phyloP scores from a whole-genome alignment of 2,888 invertebrate species.

The Drosophila trichaetosa region DNA sequence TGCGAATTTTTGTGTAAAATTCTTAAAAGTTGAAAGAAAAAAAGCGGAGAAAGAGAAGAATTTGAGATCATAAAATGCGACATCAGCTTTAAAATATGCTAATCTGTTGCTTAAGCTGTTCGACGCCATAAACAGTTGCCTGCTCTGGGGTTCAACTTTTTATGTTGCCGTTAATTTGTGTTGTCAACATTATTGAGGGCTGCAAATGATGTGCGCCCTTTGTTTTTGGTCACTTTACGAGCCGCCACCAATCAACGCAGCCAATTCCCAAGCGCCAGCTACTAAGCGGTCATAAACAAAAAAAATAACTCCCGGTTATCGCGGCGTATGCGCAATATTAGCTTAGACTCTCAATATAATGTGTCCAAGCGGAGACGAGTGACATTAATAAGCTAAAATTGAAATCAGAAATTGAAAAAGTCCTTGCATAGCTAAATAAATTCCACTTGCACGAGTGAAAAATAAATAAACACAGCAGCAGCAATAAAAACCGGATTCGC shows the following conservation, averaged over 20 bases:
- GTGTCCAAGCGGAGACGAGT: background rate
- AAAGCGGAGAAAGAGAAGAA: background rate
- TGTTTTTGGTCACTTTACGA: constrained; percentile 45
- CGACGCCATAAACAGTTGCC: constrained; percentile 23
- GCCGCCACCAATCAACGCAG: constrained; percentile 49
- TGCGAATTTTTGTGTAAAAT: constrained; percentile 18
- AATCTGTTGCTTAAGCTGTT: constrained; percentile 52
- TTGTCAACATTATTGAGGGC: constrained; percentile 56
- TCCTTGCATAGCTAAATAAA: constrained; percentile 15
- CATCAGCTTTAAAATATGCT: constrained; percentile 52
- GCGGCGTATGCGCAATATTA: constrained; percentile 41
- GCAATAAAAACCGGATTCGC: constrained; percentile 31
- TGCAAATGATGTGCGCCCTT: constrained; percentile 41
- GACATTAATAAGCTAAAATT: constrained; percentile 40
- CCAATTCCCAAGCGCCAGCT: constrained; percentile 25
- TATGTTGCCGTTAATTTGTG: constrained; percentile 67
- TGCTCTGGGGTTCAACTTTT: constrained; percentile 40
- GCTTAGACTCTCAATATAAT: background rate
- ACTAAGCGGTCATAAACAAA: constrained; percentile 36
- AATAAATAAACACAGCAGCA: constrained; percentile 14
- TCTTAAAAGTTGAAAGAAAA: constrained; percentile 13
- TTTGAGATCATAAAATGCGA: constrained; percentile 45
- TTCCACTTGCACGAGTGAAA: constrained; percentile 19
- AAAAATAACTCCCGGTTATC: background rate
- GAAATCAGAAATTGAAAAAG: constrained; percentile 17